phyloP scores from a whole-genome alignment of 2,797 vertebrate genomes.

The Rhodeus uyekii region DNA sequence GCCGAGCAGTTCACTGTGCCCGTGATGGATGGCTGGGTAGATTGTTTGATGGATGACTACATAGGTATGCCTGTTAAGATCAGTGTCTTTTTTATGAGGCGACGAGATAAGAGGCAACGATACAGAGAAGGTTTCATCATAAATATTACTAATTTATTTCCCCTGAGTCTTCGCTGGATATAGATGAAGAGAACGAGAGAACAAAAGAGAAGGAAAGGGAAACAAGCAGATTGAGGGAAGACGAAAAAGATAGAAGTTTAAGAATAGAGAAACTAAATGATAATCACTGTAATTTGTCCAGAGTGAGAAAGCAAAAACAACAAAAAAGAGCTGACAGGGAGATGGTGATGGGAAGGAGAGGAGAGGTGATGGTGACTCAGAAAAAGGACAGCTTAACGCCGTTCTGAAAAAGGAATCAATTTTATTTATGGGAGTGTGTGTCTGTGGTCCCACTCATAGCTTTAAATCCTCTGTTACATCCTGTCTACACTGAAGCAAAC shows the following conservation, averaged over 20 bases:
- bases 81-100: conserved; percentile 73
- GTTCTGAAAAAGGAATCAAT: conserved; percentile 16
- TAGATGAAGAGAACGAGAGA: conserved; percentile 20
- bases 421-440: conserved; percentile 37
- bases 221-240: conserved; percentile 17
- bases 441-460: conserved; percentile 8
- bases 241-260: conserved; percentile 48
- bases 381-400: conserved; percentile 45
- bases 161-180: conserved; percentile 57
- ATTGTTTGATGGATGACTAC: conserved; percentile 73
- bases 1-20: conserved; percentile 61
- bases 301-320: conserved; percentile 37
- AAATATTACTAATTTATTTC: conserved; percentile 80
- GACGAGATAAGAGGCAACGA: conserved; percentile 66
- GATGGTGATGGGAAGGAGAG: conserved; percentile 30
- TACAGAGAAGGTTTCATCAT: conserved; percentile 64
- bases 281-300: conserved; percentile 72
- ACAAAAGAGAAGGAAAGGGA: conserved; percentile 25
- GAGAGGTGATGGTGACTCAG: conserved; percentile 54
- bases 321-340: neutral
- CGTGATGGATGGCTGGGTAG: conserved; percentile 72
- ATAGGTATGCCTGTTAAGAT: conserved; percentile 71
- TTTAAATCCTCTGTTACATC: conserved; percentile 49
- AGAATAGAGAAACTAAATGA: conserved; percentile 63
- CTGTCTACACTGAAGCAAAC: neutral